A percentile compares a stretch with the other conserved stretches of the same genome.
These are phyloP conservation scores for Thripadectes ignobilis DNA, from an alignment of 2,797 vertebrate genomes.

Conservation along the genomic window DNA sequence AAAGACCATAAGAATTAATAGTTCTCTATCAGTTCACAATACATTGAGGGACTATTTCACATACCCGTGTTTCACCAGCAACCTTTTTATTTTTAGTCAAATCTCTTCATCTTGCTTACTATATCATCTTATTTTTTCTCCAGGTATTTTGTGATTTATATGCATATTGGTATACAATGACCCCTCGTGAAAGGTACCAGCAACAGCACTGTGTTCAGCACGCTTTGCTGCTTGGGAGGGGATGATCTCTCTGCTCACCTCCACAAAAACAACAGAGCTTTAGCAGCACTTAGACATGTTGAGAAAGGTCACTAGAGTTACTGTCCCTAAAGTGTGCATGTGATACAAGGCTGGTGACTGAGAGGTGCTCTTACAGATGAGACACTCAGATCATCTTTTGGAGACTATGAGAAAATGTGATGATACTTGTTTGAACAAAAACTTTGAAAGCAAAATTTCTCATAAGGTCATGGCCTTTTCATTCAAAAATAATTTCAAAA, in stretches of 20 bases:
- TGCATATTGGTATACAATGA: neutral
- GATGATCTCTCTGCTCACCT: neutral
- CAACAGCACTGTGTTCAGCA: neutral
- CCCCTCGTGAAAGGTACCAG: neutral
- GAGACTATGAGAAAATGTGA: neutral
- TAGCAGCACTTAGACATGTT: neutral
- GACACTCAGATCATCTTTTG: neutral
- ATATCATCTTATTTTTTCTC: neutral
- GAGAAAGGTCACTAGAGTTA: neutral
- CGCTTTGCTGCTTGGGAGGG: slow-evolving; percentile 6
- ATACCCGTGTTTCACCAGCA: neutral
- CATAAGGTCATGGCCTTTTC: neutral
- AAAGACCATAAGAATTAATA: neutral
- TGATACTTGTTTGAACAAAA: neutral
- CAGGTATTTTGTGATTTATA: neutral
- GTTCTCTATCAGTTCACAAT: neutral
- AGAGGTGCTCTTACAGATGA: neutral
- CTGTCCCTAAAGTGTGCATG: neutral
- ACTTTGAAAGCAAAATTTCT: neutral
- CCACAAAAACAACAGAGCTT: neutral
- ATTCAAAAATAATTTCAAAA: neutral
- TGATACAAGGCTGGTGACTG: neutral
- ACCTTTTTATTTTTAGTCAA: neutral
- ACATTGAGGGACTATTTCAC: neutral
- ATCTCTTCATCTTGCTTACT: neutral